Base-by-base conservation (phyloP, 2,888 invertebrate species). In the Ormyrus rosae region DNA sequence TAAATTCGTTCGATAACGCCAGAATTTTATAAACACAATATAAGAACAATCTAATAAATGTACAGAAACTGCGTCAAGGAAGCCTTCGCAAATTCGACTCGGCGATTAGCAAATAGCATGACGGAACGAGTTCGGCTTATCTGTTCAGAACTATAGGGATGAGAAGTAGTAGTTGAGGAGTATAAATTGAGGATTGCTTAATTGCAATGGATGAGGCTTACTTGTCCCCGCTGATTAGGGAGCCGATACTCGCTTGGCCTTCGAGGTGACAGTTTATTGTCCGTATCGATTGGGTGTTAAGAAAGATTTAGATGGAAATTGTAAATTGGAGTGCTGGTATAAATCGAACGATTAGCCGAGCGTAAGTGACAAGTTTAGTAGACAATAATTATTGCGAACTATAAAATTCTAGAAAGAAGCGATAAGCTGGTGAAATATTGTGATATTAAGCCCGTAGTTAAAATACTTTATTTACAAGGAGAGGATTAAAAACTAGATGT, bases 171-270 rank as follows among this genome's bases (percentile, higher is more conserved):
- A 48, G 0, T 9, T 2, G 50, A 9, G 58, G 11, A 7, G 58
- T 11, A 70, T 64, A 60, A 75, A 71, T 64, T 50, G 58, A 4
- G 61, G 13, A 71, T 80, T 58, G 67, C 68, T 68, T 76, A 73
- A 77, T 80, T 81, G 80, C 46, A 77, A 73, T 69, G 11, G 65
- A 72, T 72, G 80, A 81, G 6, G 53, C 50, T 58, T 10, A 51
- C 11, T 19, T 48, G 10, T 11, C 46, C 11, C n/a, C 5, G 48
- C 51, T n/a, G 65, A 78, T 72, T 67, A 78, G 60, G 7, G 60
- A 60, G 71, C 34, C 48, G 53, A 61, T 71, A 46, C 53, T 46
- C 13, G 56, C 10, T 13, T 53, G 45, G 7, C 45, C 10, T 67
- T 34, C 51, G 50, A 53, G 58, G 61, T n/a, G n/a, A 53, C 63